Evolutionary conservation across 2,888 invertebrate genomes (phyloP).

Genomic region (Pterobdella sp.): DNA sequence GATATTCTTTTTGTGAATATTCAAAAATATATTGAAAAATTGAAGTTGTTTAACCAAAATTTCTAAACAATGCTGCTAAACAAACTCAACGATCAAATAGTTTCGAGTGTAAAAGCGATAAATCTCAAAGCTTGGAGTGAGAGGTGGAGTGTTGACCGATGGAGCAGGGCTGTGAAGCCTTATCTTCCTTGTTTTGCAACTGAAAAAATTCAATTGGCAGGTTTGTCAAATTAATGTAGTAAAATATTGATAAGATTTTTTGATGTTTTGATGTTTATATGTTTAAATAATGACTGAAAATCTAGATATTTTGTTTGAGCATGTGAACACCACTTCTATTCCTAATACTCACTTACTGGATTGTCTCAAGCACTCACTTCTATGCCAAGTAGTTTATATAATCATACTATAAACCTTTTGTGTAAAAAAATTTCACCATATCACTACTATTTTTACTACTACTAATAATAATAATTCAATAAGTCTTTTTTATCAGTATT

Average conservation of each 20-base stretch:
- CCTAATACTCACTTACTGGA: constrained; percentile 83
- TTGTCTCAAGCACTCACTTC: constrained; percentile 81
- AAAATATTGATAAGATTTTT: neutral
- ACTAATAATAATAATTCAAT: too few species aligned
- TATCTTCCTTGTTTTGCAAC: constrained; percentile 6
- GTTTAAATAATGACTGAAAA: neutral
- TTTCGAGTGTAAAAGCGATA: constrained; percentile 15
- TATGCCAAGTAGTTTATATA: constrained; percentile 61
- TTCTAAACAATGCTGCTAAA: neutral
- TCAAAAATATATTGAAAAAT: too few species aligned
- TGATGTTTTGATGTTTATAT: neutral
- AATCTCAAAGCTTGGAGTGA: constrained; percentile 79
- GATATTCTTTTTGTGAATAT: too few species aligned
- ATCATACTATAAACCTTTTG: neutral
- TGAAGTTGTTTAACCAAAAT: neutral
- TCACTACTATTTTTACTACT: too few species aligned
- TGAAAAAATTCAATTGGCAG: neutral
- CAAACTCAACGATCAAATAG: neutral
- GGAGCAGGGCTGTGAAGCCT: constrained; percentile 84
- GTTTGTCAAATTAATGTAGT: neutral
- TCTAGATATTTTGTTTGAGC: constrained; percentile 77
- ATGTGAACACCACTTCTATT: constrained; percentile 83
- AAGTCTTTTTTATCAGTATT: too few species aligned
- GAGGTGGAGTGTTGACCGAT: constrained; percentile 86
- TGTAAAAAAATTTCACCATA: too few species aligned